Conservation (phyloP, 2,113 vertebrate genomes). For the Passer domesticus region DNA sequence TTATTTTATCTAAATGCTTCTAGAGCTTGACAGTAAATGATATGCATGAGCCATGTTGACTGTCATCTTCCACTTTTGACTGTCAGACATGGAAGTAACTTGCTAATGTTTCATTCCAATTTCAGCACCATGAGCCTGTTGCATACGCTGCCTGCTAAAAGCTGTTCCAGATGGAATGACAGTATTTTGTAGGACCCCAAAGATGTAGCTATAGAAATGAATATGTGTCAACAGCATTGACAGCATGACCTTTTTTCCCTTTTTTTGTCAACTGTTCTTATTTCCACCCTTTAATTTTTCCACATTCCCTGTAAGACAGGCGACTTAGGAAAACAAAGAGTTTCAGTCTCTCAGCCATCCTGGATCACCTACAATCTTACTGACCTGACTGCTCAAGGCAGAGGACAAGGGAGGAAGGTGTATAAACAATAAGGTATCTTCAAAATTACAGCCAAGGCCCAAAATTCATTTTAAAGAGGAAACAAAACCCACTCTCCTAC, state of each 20-base stretch:
- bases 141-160: slow-evolving; percentile 38
- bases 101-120: slow-evolving; percentile 26
- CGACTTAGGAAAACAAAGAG: neutral
- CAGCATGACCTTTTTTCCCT: neutral
- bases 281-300: neutral
- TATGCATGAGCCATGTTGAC: slow-evolving; percentile 27
- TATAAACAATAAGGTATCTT: neutral
- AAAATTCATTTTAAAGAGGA: neutral
- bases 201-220: neutral
- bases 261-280: neutral
- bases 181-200: neutral
- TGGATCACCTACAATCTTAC: neutral
- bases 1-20: slow-evolving; percentile 18
- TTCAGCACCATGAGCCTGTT: neutral
- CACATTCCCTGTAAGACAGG: neutral
- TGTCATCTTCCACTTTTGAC: slow-evolving; percentile 35
- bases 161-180: slow-evolving; percentile 26
- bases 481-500: neutral
- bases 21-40: slow-evolving; percentile 22
- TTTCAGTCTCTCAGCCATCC: neutral
- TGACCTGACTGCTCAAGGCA: neutral
- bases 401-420: neutral
- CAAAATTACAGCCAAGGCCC: neutral
- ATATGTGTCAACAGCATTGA: neutral
- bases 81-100: slow-evolving; percentile 47